phyloP scores from a whole-genome alignment of 2,888 invertebrate species.

The Parthenolecanium corni region DNA sequence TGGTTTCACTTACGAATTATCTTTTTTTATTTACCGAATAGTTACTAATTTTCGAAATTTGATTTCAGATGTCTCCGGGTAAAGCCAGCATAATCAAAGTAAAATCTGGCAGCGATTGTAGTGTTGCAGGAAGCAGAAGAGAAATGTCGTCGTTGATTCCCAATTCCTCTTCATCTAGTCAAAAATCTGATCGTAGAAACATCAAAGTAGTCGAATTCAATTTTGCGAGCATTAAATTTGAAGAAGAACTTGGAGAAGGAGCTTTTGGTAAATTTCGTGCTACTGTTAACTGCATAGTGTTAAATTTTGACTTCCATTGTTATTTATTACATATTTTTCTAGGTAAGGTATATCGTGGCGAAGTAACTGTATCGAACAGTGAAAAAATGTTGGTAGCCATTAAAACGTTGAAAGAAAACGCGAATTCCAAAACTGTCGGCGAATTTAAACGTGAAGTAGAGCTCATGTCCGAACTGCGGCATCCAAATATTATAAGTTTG shows the following conservation, averaged over 20 bases:
- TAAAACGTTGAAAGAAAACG: slow-evolving; percentile 87
- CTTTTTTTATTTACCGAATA: too few relatives aligned
- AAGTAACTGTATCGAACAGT: slow-evolving; percentile 50
- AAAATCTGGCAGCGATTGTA: slow-evolving; percentile 28
- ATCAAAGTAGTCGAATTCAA: slow-evolving; percentile 70
- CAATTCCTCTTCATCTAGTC: slow-evolving; percentile 34
- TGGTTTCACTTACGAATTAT: too few relatives aligned
- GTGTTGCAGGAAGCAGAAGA: slow-evolving; percentile 33
- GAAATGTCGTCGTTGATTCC: slow-evolving; percentile 36
- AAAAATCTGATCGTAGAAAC: slow-evolving; percentile 33
- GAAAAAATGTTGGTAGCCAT: slow-evolving; percentile 71
- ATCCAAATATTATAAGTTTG: slow-evolving; percentile 91
- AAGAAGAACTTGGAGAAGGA: slow-evolving; percentile 88
- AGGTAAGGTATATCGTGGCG: slow-evolving; percentile 90
- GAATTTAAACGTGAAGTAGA: slow-evolving; percentile 84
- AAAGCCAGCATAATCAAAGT: slow-evolving; percentile 25
- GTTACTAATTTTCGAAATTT: background rate
- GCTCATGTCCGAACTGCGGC: slow-evolving; percentile 83
- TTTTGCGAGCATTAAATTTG: slow-evolving; percentile 68
- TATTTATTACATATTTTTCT: too few relatives aligned
- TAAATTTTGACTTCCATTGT: too few relatives aligned
- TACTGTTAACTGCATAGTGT: too few relatives aligned
- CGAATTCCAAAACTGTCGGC: slow-evolving; percentile 76
- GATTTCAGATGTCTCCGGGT: slow-evolving; percentile 25
- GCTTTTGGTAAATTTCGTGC: slow-evolving; percentile 85